Base-by-base conservation (phyloP, 2,113 vertebrate species). In the Notarius lentiginosus region DNA sequence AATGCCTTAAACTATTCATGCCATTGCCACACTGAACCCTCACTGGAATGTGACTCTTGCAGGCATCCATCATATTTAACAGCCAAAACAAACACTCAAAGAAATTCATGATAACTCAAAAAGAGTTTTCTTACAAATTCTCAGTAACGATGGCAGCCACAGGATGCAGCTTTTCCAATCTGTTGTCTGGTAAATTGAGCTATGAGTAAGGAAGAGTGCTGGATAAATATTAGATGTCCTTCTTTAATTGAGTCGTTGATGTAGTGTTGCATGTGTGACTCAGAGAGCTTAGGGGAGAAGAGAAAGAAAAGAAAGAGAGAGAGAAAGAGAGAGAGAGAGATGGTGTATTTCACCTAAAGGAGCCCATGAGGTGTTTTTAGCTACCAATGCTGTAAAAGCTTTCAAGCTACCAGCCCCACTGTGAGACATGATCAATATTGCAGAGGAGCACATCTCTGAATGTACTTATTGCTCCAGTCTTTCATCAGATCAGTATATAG, bases 171-270 rank as follows among this genome's bases (percentile, higher is more conserved):
- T 88, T 90, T 84, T 86, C 70, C 53, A 79, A 79, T n/a, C 63
- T 70, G 22, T 63, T 85, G 86, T 85, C 61, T 84, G 72, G 88
- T 86, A 70, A 85, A 81, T 88, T 90, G 65, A 89, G 86, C 81
- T 51, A 68, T 66, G 79, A 91, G 85, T 91, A 89, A 6, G 90
- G 86, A 60, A 80, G 55, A 77, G 75, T 87, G 76, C 87, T 90
- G 66, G 88, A 94, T 95, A 93, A 95, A 95, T 95, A 95, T 95
- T 95, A 90, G 89, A 94, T 95, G 93, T 90, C 84, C 88, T 91
- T 89, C 93, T 92, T 94, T 94, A 93, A 93, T 94, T 94, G 89
- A 91, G 84, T 61, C 10, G 82, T 87, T 92, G 91, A 90, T 91
- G 93, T 91, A 55, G 83, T 91, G 90, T 60, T 34, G 87, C 92